Conservation (phyloP, 2,113 vertebrate species). For the Ranitomeya imitator region DNA sequence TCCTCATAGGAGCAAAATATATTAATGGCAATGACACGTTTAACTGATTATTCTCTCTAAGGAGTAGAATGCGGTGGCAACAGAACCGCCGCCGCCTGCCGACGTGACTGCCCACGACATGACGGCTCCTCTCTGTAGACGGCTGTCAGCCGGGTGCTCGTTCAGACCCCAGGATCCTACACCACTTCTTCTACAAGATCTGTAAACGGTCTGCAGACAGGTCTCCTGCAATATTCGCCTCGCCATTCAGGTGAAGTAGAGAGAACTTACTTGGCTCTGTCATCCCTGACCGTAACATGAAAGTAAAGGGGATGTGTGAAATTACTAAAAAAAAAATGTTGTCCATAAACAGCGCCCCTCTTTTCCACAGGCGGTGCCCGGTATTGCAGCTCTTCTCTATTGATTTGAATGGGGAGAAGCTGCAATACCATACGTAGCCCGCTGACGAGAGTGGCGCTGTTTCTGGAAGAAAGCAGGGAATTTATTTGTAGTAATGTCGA, state of each 20-base stretch:
- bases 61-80: background rate
- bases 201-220: background rate
- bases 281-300: background rate
- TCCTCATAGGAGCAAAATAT: slow-evolving; percentile 26
- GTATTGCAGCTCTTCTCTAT: background rate
- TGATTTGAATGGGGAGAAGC: background rate
- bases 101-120: background rate
- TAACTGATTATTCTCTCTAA: slow-evolving; percentile 34
- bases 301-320: background rate
- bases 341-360: background rate
- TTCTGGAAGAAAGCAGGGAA: background rate
- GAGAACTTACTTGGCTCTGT: background rate
- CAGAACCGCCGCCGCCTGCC: background rate
- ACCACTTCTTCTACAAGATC: background rate
- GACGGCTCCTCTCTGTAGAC: background rate
- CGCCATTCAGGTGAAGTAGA: background rate
- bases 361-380: background rate
- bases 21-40: slow-evolving; percentile 48
- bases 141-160: background rate
- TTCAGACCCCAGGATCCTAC: background rate
- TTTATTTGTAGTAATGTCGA: background rate
- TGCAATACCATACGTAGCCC: too few relatives aligned
- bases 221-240: background rate
- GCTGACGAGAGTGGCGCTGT: too few relatives aligned
- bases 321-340: background rate